Evolutionary conservation across 2,113 vertebrate genomes (phyloP), one percentile per base, ranked within the genome.

Genomic region (Xiphophorus maculatus): DNA sequence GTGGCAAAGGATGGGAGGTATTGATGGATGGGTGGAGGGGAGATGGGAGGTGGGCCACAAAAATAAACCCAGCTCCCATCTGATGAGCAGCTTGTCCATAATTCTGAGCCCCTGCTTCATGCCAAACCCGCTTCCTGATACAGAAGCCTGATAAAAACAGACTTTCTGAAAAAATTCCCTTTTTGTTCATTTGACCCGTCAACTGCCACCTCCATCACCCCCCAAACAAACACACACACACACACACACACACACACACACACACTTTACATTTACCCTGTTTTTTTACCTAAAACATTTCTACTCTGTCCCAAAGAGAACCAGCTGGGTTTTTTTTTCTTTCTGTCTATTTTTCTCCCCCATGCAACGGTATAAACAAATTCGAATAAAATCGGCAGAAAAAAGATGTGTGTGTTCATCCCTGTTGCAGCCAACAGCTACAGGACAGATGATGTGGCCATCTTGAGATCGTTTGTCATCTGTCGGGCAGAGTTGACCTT

Each of bases 11-110:
- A 88, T 73, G 83, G 87, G 81, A 82, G 68, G 77, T 62, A 60
- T 51, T 75, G 74, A 73, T 35, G 80, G 68, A 79, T 66, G 74
- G 75, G 74, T 71, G 44, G 84, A 73, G 30, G 86, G 61, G 68
- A 54, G 40, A 0, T 6, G 0, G 27, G 42, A 72, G 66, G 63
- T 17, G 83, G 84, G 66, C 28, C 79, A 87, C 88, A 85, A 90
- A 93, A 94, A 94, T 93, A 93, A 94, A 92, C 88, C 90, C 91
- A 83, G 85, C 89, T 94, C 92, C 94, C 93, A 95, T 95, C 93
- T 95, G 94, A 95, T 93, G 94, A 94, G 93, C 93, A 95, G 93
- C 94, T 94, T 95, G 94, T 93, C 92, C 91, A 90, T 94, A 93
- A 93, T 88, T 90, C 91, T 88, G 91, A 91, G 90, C 86, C 84